Percentiles rank a stretch among this genome's conserved stretches.
phyloP scores from a whole-genome alignment of 2,888 invertebrate species.

The Ectemnius cavifrons region DNA sequence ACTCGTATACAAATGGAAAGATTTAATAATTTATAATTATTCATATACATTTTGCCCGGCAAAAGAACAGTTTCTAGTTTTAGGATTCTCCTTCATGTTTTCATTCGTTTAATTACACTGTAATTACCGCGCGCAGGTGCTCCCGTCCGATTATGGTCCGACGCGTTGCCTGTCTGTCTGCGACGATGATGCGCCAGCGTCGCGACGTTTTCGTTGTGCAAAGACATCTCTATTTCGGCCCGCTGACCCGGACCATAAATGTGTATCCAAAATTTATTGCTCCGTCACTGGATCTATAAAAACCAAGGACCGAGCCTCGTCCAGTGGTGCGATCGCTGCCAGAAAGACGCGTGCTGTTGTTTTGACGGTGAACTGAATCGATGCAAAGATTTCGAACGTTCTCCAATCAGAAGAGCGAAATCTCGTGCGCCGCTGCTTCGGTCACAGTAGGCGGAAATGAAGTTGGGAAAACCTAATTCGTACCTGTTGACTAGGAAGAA shows the following conservation, averaged over 20 bases:
- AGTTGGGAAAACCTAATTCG: slow-evolving; percentile 58
- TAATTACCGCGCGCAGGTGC: not conserved
- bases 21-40: too few species aligned
- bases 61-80: too few species aligned
- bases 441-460: slow-evolving; percentile 49
- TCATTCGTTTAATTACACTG: too few species aligned
- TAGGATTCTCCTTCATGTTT: too few species aligned
- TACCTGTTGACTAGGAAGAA: slow-evolving; percentile 29
- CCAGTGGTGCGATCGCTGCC: not conserved
- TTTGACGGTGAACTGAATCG: slow-evolving; percentile 27
- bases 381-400: slow-evolving; percentile 29
- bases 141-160: not conserved
- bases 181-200: not conserved
- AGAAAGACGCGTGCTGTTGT: slow-evolving; percentile 24
- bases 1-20: too few species aligned
- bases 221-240: not conserved
- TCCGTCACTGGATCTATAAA: slow-evolving; percentile 29
- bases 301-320: slow-evolving; percentile 13
- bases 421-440: not conserved
- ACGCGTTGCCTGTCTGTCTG: not conserved
- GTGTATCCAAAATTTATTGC: slow-evolving; percentile 20
- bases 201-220: not conserved
- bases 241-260: slow-evolving; percentile 15
- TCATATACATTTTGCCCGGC: too few species aligned
- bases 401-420: not conserved